A percentile compares a stretch with the other conserved stretches of the same genome.
These are phyloP conservation scores for Ceuthmochares aereus DNA, from an alignment of 2,113 vertebrate genomes.

Conservation along the genomic window DNA sequence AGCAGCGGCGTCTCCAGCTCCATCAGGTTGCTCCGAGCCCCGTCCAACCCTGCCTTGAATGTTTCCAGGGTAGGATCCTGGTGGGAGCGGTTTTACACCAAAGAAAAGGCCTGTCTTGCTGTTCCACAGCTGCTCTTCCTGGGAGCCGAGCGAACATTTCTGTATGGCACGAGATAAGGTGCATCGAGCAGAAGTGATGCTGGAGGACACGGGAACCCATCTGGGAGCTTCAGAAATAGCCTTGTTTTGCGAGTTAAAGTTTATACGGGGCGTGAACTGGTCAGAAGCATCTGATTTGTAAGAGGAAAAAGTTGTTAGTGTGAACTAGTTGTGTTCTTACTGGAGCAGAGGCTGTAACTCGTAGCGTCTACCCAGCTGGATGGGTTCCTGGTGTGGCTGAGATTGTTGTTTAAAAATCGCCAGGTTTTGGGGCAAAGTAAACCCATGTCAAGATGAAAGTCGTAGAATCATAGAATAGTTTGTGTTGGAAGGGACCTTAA, in stretches of 20 bases:
- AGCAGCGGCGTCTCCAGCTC: too few species aligned
- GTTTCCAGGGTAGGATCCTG: not conserved
- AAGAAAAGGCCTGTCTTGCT: constrained; percentile 6
- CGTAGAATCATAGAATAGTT: too few species aligned
- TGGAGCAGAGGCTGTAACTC: not conserved
- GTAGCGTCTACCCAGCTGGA: rapidly evolving
- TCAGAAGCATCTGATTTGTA: not conserved
- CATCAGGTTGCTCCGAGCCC: too few species aligned
- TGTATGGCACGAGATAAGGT: not conserved
- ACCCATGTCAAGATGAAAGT: not conserved
- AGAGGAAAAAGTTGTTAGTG: not conserved
- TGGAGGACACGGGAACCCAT: not conserved
- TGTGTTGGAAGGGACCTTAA: too few species aligned
- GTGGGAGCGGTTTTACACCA: not conserved
- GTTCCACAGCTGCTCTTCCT: not conserved
- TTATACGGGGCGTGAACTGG: rapidly evolving
- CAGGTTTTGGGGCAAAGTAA: not conserved
- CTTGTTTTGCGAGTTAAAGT: not conserved
- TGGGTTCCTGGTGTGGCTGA: not conserved
- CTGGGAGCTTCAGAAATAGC: not conserved
- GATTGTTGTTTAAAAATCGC: not conserved
- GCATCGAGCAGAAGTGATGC: not conserved
- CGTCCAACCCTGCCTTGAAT: too few species aligned
- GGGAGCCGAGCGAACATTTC: not conserved
- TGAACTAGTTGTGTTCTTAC: not conserved